Evolutionary conservation across 2,797 vertebrate species (phyloP).

Genomic region (Gambusia yucatana): DNA sequence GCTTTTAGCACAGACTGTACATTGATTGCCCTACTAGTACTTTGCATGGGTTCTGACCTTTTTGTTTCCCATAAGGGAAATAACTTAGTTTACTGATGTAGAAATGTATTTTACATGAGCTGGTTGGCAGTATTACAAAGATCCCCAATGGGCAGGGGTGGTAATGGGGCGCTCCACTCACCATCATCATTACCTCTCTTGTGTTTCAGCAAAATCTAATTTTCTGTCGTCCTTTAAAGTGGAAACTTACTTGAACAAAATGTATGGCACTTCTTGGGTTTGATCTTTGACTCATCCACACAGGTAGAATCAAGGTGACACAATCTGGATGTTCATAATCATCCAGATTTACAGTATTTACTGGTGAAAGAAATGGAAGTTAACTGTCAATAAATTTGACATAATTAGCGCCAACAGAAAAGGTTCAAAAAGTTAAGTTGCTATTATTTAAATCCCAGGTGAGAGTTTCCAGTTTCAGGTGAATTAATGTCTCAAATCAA

Average conservation of each 20-base stretch:
- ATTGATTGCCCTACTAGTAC: conserved; percentile 69
- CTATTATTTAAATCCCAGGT: conserved; percentile 41
- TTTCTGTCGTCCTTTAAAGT: conserved; percentile 23
- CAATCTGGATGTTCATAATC: conserved; percentile 34
- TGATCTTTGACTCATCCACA: conserved; percentile 46
- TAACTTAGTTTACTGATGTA: conserved; percentile 75
- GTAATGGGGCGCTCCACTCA: conserved; percentile 15
- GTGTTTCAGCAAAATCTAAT: conserved; percentile 23
- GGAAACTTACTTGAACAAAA: conserved; percentile 30
- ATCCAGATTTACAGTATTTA: conserved; percentile 44
- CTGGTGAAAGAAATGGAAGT: conserved; percentile 33
- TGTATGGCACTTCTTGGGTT: conserved; percentile 31
- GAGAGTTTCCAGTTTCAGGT: conserved; percentile 36
- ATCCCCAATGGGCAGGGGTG: conserved; percentile 32
- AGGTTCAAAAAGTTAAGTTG: conserved; percentile 25
- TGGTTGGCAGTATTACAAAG: conserved; percentile 60
- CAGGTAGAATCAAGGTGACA: conserved; percentile 23
- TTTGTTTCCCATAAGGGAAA: conserved; percentile 66
- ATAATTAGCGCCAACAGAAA: conserved; percentile 41
- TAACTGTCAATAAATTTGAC: conserved; percentile 51
- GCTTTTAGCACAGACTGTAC: conserved; percentile 72
- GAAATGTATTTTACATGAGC: conserved; percentile 78
- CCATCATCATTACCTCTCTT: conserved; percentile 13
- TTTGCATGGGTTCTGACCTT: conserved; percentile 64
- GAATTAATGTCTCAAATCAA: conserved; percentile 49